Percentiles rank a stretch among this genome's conserved stretches.
Conservation (phyloP, 2,797 vertebrate genomes). For the Etheostoma perlongum region DNA sequence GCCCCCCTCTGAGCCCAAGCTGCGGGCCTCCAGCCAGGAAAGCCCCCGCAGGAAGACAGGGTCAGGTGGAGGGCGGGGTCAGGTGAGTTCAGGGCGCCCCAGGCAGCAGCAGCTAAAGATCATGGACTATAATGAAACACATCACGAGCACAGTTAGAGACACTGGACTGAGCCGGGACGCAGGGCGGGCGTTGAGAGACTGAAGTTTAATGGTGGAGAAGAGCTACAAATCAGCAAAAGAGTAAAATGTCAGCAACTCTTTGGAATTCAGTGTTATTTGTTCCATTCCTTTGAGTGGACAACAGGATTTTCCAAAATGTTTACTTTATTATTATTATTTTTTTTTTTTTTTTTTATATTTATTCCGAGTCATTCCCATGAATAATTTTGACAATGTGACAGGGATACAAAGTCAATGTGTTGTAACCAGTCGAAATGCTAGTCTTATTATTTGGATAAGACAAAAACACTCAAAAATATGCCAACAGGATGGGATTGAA, state of each 20-base stretch:
- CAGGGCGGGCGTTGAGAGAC: constrained; percentile 44
- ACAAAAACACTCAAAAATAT: constrained; percentile 20
- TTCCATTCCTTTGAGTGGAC: constrained; percentile 82
- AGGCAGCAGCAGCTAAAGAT: constrained; percentile 93
- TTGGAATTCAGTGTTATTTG: constrained; percentile 90
- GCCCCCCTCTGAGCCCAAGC: constrained; percentile 61
- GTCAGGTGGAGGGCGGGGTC: constrained; percentile 80
- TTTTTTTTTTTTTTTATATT: constrained; percentile 9
- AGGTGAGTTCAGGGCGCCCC: constrained; percentile 85
- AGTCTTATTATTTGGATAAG: constrained; percentile 9
- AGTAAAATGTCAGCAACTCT: constrained; percentile 73
- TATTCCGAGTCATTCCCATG: constrained; percentile 41
- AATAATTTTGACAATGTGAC: constrained; percentile 27
- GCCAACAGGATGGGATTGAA: background rate
- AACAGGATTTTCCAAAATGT: constrained; percentile 81
- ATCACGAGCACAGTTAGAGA: constrained; percentile 92
- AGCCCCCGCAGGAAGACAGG: constrained; percentile 81
- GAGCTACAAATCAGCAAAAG: constrained; percentile 81
- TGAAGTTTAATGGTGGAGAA: constrained; percentile 77
- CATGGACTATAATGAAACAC: constrained; percentile 97
- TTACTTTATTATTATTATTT: constrained; percentile 17
- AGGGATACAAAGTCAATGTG: constrained; percentile 8
- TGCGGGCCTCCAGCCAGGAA: constrained; percentile 79
- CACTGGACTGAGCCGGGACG: constrained; percentile 27
- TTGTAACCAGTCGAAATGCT: constrained; percentile 41